Percentiles rank a stretch among this genome's conserved stretches.
phyloP scores from a whole-genome alignment of 2,797 vertebrate genomes.

The Diplodus sargus region DNA sequence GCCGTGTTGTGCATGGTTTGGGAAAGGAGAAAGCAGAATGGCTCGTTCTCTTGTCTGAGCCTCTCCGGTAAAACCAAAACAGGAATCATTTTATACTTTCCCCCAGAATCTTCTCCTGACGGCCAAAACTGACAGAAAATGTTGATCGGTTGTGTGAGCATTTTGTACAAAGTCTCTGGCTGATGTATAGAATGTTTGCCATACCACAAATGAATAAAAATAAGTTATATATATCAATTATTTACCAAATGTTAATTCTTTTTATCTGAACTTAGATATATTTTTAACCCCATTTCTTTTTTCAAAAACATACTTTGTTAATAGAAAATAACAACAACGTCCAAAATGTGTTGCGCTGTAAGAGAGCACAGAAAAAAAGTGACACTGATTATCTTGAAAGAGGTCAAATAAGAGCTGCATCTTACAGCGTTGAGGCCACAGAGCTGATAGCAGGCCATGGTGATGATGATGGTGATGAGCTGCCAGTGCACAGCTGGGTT shows the following conservation, averaged over 20 bases:
- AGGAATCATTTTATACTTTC: constrained; percentile 9
- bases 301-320: not conserved
- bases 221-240: too few species aligned
- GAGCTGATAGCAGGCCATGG: constrained; percentile 96
- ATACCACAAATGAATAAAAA: not conserved
- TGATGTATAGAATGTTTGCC: not conserved
- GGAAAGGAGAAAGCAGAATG: not conserved
- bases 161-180: not conserved
- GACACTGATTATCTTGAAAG: not conserved
- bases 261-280: not conserved
- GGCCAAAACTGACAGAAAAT: constrained; percentile 11
- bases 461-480: constrained; percentile 88
- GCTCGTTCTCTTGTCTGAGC: not conserved
- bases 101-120: not conserved
- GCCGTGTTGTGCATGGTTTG: not conserved
- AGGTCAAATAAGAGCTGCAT: constrained; percentile 7
- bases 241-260: not conserved
- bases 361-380: not conserved
- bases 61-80: not conserved
- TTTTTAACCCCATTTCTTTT: not conserved
- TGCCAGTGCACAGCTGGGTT: constrained; percentile 88
- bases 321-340: not conserved
- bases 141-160: not conserved
- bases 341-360: not conserved
- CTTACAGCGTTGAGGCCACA: constrained; percentile 95